phyloP scores from a whole-genome alignment of 2,113 vertebrate genomes.

The Ctenodactylus gundi region DNA sequence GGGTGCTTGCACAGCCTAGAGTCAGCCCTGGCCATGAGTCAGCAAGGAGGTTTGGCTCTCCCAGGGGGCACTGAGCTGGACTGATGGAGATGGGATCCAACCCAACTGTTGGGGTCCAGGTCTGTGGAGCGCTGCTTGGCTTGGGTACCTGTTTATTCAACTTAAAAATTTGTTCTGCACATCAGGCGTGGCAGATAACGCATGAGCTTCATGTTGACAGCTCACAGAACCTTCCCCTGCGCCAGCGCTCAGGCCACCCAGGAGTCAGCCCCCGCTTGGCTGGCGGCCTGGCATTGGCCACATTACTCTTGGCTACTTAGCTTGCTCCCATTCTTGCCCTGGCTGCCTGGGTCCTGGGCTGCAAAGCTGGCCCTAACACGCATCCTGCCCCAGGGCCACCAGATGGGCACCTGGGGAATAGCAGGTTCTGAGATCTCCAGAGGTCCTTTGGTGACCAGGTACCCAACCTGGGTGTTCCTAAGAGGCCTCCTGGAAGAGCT shows the following conservation, averaged over 20 bases:
- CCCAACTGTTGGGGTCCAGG: fast-evolving
- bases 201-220: background rate
- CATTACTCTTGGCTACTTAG: fast-evolving
- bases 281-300: no score
- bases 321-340: background rate
- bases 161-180: background rate
- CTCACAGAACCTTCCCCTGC: background rate
- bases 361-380: background rate
- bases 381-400: background rate
- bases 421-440: background rate
- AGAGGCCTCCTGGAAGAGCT: background rate
- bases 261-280: background rate
- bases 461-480: background rate
- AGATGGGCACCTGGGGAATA: no score
- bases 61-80: background rate
- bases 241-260: fast-evolving
- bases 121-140: no score
- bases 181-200: background rate
- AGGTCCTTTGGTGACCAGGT: background rate
- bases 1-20: background rate
- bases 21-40: background rate
- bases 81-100: no score
- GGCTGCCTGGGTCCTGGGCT: background rate
- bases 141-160: background rate
- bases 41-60: background rate